Base-by-base conservation (phyloP, 2,113 vertebrate genomes). In the Brachionichthys hirsutus region DNA sequence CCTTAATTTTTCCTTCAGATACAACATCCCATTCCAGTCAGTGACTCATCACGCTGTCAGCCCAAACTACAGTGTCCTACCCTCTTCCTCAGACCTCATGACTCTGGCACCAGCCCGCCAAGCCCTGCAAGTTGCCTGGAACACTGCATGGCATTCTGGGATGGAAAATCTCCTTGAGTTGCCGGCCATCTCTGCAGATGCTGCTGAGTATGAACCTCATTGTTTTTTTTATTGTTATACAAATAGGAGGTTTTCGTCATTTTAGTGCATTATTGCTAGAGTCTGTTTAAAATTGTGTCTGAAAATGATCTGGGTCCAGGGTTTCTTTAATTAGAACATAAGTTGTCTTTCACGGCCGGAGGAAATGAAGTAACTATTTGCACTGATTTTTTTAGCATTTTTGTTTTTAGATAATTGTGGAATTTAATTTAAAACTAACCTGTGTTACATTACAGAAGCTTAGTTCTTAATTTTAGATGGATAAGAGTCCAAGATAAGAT, bases 121-220 rank as follows among this genome's bases (percentile, higher is more conserved):
- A 61, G 93, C 94, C 81, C 87, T 99, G 57, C 91, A 92, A 63
- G 85, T 93, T 35, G 88, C 93, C 62, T 99, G 97, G 97, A 98
- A 97, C 85, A 84, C 92, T 22, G 92, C 94, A 0, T 98, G 94
- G 95, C 87, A 93, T 74, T 91, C 90, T 61, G 95, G 96, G 59
- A 90, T 89, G 44, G 93, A 96, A 68, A 89, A 88, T 36, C 80
- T 92, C 42, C 92, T 92, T 1, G 54, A 90, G 34, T 66, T 87
- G n/a, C 43, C 41, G 42, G 81, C 81, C 55, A 64, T 73, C 1
- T 84, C 82, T 20, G 45, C 60, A 17, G 54, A 85, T 69, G 45
- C 34, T 54, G 61, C 80, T 45, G 89, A 34, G 97, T 98, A 91
- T 94, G 87, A 43, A 0, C 34, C 3, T 50, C 47, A 4, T 18